A percentile compares a stretch with the other conserved stretches of the same genome.
Conservation (phyloP, 2,888 invertebrate species). For the Galerucella nymphaeae region DNA sequence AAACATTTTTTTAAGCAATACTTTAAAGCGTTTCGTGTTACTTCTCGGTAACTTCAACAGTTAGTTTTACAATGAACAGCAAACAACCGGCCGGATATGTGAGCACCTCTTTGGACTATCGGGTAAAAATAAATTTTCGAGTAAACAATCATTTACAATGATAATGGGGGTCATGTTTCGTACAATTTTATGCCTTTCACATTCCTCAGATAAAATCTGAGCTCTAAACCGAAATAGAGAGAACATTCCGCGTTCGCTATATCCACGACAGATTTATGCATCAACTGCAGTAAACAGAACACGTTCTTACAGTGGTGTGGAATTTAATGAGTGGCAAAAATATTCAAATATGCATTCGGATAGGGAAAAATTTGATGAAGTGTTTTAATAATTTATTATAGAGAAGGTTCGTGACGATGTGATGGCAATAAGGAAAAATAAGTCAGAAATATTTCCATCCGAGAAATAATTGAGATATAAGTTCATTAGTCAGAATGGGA, state of each 20-base stretch:
- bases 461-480: too few relatives aligned
- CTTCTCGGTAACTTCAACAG: background rate
- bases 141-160: conserved; percentile 47
- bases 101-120: conserved; percentile 18
- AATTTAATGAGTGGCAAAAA: too few relatives aligned
- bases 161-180: conserved; percentile 47
- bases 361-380: conserved; percentile 29
- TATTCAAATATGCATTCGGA: too few relatives aligned
- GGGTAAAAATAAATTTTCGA: conserved; percentile 43
- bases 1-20: too few relatives aligned
- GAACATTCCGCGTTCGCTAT: too few relatives aligned
- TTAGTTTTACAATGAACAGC: background rate
- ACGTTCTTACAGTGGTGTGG: too few relatives aligned
- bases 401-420: background rate
- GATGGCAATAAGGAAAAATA: too few relatives aligned
- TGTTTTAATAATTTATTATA: background rate
- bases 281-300: too few relatives aligned
- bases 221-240: too few relatives aligned
- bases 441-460: too few relatives aligned
- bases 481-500: too few relatives aligned
- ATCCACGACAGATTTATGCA: too few relatives aligned
- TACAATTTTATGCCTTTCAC: conserved; percentile 49
- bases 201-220: conserved; percentile 51
- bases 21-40: background rate
- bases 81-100: background rate